Conservation (phyloP, 2,888 invertebrate genomes). For the Drosophila pegasa region DNA sequence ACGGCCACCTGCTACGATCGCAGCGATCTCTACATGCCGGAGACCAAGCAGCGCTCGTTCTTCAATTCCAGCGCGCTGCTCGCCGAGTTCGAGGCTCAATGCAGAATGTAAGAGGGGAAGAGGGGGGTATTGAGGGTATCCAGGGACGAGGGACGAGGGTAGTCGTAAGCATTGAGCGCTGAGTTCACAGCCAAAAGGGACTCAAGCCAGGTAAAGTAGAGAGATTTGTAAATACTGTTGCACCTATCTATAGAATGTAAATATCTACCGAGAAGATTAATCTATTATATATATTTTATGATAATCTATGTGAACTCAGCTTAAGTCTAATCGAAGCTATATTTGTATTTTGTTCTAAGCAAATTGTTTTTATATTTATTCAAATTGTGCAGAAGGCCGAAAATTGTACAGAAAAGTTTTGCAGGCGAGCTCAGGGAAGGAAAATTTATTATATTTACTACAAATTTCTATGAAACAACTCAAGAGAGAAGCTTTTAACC, state of each 20-base stretch:
- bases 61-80: constrained; percentile 73
- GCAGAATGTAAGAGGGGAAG: constrained; percentile 43
- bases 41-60: constrained; percentile 74
- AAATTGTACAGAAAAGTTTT: constrained; percentile 26
- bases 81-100: constrained; percentile 77
- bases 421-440: constrained; percentile 45
- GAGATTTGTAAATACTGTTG: constrained; percentile 9
- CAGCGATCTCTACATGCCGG: constrained; percentile 86
- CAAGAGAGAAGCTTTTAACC: neutral
- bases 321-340: constrained; percentile 42
- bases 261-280: constrained; percentile 12
- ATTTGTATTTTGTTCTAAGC: constrained; percentile 16
- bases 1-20: constrained; percentile 99
- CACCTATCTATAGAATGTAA: constrained; percentile 20
- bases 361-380: constrained; percentile 32
- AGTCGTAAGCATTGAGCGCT: constrained; percentile 32
- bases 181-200: constrained; percentile 8
- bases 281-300: constrained; percentile 8
- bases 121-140: neutral
- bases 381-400: neutral
- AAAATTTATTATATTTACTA: neutral
- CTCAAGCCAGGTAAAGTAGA: neutral
- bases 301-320: constrained; percentile 8
- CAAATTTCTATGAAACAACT: neutral
- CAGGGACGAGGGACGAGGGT: constrained; percentile 44